These are phyloP conservation scores for Epirrhoe alternata DNA, from an alignment of 2,888 invertebrate species.

Conservation along the genomic window DNA sequence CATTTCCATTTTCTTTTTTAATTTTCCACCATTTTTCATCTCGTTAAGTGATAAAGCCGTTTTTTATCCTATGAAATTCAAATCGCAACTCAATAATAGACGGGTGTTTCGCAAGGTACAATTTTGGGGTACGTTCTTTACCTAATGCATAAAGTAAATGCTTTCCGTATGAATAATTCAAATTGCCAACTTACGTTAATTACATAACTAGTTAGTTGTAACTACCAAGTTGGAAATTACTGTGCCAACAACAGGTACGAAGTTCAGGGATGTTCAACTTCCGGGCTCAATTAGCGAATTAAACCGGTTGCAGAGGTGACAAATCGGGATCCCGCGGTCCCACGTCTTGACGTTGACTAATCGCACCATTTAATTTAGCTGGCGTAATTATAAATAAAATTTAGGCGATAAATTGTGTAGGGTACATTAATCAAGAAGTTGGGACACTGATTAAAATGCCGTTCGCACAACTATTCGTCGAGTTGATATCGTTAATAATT, in stretches of 20 bases:
- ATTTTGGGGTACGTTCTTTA: slow-evolving; percentile 35
- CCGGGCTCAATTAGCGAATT: slow-evolving; percentile 81
- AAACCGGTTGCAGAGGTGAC: slow-evolving; percentile 79
- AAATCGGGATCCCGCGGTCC: slow-evolving; percentile 80
- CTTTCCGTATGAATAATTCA: slow-evolving; percentile 60
- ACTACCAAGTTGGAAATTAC: slow-evolving; percentile 69
- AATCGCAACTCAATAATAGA: slow-evolving; percentile 34
- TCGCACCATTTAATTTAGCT: slow-evolving; percentile 81
- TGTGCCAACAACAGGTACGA: slow-evolving; percentile 69
- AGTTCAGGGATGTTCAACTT: slow-evolving; percentile 72
- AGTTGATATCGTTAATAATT: slow-evolving; percentile 84
- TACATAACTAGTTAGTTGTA: slow-evolving; percentile 58
- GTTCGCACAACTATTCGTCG: slow-evolving; percentile 82
- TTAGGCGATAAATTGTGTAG: slow-evolving; percentile 81
- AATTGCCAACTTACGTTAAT: slow-evolving; percentile 63
- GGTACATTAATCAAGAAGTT: slow-evolving; percentile 86
- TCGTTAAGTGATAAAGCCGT: slow-evolving; percentile 44
- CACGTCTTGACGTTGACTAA: slow-evolving; percentile 80
- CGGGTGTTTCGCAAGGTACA: slow-evolving; percentile 47
- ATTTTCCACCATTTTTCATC: slow-evolving; percentile 53
- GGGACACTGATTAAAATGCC: slow-evolving; percentile 86
- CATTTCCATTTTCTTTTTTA: slow-evolving; percentile 56
- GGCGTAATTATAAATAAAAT: slow-evolving; percentile 85
- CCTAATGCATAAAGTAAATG: slow-evolving; percentile 30
- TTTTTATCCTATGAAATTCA: slow-evolving; percentile 31